Conservation (phyloP, 2,888 invertebrate genomes). For the Drosophila nr. medialis region DNA sequence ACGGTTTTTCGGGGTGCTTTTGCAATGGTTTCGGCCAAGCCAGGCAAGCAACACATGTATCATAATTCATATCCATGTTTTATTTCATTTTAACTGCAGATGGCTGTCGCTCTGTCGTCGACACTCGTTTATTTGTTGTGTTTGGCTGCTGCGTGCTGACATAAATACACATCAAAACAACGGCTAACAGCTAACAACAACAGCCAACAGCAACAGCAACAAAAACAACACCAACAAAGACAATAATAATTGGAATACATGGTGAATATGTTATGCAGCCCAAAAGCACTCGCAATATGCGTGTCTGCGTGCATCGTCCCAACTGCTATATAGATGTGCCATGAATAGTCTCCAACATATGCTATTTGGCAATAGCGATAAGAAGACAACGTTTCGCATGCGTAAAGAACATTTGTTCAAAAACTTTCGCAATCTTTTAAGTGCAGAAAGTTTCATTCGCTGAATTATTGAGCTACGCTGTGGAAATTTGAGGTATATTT, state of each 20-base stretch:
- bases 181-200: slow-evolving; percentile 29
- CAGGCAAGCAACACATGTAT: slow-evolving; percentile 74
- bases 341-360: not conserved
- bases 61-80: slow-evolving; percentile 82
- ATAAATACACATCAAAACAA: slow-evolving; percentile 69
- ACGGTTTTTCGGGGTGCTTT: slow-evolving; percentile 18
- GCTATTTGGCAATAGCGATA: not conserved
- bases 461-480: not conserved
- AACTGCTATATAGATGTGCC: not conserved
- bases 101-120: slow-evolving; percentile 37
- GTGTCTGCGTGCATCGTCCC: not conserved
- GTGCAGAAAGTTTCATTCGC: not conserved
- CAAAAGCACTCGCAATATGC: slow-evolving; percentile 15
- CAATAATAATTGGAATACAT: slow-evolving; percentile 41
- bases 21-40: slow-evolving; percentile 21
- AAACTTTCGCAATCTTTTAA: slow-evolving; percentile 25
- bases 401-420: slow-evolving; percentile 2
- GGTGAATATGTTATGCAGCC: slow-evolving; percentile 22
- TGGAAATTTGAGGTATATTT: not conserved
- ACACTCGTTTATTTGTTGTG: slow-evolving; percentile 65
- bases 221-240: slow-evolving; percentile 32
- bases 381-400: slow-evolving; percentile 15
- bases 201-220: slow-evolving; percentile 29
- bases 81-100: slow-evolving; percentile 71
- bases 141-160: slow-evolving; percentile 71